Percentiles rank a stretch among this genome's conserved stretches.
phyloP scores from a whole-genome alignment of 2,888 invertebrate species.

The Hemistola chrysoprasaria region DNA sequence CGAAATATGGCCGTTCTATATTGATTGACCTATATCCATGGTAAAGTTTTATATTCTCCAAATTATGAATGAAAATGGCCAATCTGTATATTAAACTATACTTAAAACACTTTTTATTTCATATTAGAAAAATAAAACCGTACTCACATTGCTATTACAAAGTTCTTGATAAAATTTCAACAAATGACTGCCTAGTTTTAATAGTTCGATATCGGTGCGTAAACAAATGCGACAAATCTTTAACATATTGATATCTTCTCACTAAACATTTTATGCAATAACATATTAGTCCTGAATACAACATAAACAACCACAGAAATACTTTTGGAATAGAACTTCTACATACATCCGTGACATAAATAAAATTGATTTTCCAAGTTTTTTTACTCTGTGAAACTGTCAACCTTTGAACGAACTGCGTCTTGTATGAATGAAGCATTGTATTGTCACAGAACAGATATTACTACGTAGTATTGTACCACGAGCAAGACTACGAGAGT shows the following conservation, averaged over 20 bases:
- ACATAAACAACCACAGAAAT: too few relatives aligned
- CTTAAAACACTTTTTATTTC: background rate
- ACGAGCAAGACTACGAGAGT: too few relatives aligned
- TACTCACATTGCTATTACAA: conserved; percentile 19
- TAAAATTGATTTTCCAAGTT: too few relatives aligned
- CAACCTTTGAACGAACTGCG: too few relatives aligned
- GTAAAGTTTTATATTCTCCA: background rate
- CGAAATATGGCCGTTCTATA: conserved; percentile 10
- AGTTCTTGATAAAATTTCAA: conserved; percentile 21
- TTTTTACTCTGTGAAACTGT: too few relatives aligned
- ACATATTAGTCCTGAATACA: too few relatives aligned
- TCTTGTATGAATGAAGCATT: too few relatives aligned
- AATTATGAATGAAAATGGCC: conserved; percentile 8
- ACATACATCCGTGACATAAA: too few relatives aligned
- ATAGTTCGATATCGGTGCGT: conserved; percentile 14
- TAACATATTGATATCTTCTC: conserved; percentile 7
- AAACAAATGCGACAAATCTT: conserved; percentile 23
- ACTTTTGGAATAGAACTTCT: too few relatives aligned
- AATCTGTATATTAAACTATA: background rate
- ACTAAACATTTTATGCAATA: too few relatives aligned
- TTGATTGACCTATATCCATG: conserved; percentile 7
- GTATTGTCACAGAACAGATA: too few relatives aligned
- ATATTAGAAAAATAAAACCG: background rate
- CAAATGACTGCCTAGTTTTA: conserved; percentile 9
- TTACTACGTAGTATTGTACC: too few relatives aligned